Conservation (phyloP, 2,888 invertebrate species). For the Ernsta delagoae region DNA sequence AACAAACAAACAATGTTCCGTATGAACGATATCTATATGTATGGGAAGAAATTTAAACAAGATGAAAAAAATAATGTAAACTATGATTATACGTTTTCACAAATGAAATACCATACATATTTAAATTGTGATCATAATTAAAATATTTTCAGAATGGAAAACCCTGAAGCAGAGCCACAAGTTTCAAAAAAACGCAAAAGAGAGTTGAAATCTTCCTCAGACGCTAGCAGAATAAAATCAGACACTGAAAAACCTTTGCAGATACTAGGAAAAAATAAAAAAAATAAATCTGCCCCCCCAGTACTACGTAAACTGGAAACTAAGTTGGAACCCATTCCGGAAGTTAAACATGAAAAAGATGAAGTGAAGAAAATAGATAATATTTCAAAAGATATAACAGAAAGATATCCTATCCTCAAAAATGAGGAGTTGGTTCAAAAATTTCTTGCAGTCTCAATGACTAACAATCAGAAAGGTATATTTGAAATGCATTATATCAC, state of each 20-base stretch:
- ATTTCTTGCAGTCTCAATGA: slow-evolving; percentile 61
- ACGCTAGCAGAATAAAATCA: not conserved
- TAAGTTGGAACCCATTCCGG: not conserved
- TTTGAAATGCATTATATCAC: too few relatives aligned
- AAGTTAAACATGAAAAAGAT: not conserved
- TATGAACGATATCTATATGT: too few relatives aligned
- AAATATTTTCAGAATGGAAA: slow-evolving; percentile 27
- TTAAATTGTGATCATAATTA: too few relatives aligned
- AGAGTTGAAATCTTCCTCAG: not conserved
- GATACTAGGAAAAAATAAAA: slow-evolving; percentile 24
- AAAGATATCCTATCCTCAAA: slow-evolving; percentile 62
- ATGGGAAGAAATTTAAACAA: too few relatives aligned
- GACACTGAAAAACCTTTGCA: not conserved
- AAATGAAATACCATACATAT: too few relatives aligned
- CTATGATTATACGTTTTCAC: too few relatives aligned
- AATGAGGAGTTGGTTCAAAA: slow-evolving; percentile 57
- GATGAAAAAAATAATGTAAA: too few relatives aligned
- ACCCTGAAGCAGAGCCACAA: slow-evolving; percentile 15
- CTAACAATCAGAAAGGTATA: slow-evolving; percentile 76
- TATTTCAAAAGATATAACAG: slow-evolving; percentile 43
- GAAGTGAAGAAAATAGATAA: not conserved
- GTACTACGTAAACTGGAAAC: not conserved
- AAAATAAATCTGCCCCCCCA: slow-evolving; percentile 22
- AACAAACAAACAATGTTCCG: too few relatives aligned
- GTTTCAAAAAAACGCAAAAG: slow-evolving; percentile 20